Evolutionary conservation across 2,113 vertebrate species (phyloP), one percentile per base, ranked within the genome.

Genomic region (Mesitornis unicolor): DNA sequence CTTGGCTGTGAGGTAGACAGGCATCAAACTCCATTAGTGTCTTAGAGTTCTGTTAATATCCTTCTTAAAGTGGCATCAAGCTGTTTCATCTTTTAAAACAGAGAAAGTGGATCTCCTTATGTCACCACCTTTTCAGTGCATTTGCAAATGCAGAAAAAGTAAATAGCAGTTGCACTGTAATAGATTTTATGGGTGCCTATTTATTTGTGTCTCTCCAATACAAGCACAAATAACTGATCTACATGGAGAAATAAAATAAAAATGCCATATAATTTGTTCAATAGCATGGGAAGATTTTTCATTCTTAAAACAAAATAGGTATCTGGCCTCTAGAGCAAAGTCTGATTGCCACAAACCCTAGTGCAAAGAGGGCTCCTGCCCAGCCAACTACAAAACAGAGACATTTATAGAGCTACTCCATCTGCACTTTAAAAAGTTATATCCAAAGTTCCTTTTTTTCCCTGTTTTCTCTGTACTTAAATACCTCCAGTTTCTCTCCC

Each of bases 1-100:
- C 54, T 89, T 93, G 90, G 78, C 78, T 93, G 40, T 54, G 63
- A 56, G 57, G 56, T 47, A 90, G 42, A 40, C 47, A 89, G 71
- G 40, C 59, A 61, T 70, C 86, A 83, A 70, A 88, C 48, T 83
- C 48, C 63, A 69, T 0, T 1, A 28, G 53, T 68, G 28, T 6
- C 69, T 71, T 56, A 82, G 48, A 60, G 63, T 88, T 45, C 36
- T 90, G 64, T 16, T 69, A 93, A 60, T 69, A 59, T 71, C 43
- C 83, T 54, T 47, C 63, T 67, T 48, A 20, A 54, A 75, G 11
- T 43, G 68, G 64, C 75, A 35, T 54, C 83, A 76, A 65, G 20
- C 11, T 45, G 28, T n/a, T 74, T 86, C 36, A 45, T 11, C 70
- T 81, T 94, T 77, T 50, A 59, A 70, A 93, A 69, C 8, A 83